A percentile compares a stretch with the other conserved stretches of the same genome.
These are phyloP conservation scores for Oasisia sp. DNA, from an alignment of 2,888 invertebrate species.

Conservation along the genomic window DNA sequence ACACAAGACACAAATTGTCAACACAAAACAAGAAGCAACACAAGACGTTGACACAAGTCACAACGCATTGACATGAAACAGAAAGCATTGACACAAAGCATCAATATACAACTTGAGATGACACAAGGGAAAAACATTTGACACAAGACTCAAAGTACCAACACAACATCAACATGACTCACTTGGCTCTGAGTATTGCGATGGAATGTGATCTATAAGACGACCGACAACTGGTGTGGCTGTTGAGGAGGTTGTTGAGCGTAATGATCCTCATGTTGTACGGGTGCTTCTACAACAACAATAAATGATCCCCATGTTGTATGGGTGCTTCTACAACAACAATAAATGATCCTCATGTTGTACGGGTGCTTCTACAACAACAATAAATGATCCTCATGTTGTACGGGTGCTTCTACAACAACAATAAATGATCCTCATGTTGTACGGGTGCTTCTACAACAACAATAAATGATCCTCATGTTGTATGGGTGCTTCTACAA, in stretches of 20 bases:
- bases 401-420: conserved; percentile 59
- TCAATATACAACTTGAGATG: too few relatives aligned
- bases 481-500: conserved; percentile 59
- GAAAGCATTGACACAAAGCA: too few relatives aligned
- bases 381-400: neutral
- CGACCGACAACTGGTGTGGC: conserved; percentile 55
- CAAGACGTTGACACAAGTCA: too few relatives aligned
- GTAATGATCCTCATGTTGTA: conserved; percentile 79
- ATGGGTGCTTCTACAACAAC: conserved; percentile 59
- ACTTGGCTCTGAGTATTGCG: conserved; percentile 65
- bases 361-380: conserved; percentile 68
- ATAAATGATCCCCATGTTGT: neutral
- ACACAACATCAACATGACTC: conserved; percentile 37
- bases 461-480: neutral
- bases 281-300: conserved; percentile 66
- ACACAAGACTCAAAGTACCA: neutral
- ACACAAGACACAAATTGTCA: too few relatives aligned
- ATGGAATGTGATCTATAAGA: conserved; percentile 64
- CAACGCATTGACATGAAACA: too few relatives aligned
- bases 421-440: conserved; percentile 74
- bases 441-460: conserved; percentile 70
- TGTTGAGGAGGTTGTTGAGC: conserved; percentile 73
- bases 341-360: conserved; percentile 75
- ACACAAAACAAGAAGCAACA: too few relatives aligned
- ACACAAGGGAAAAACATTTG: too few relatives aligned